Evolutionary conservation across 2,113 vertebrate species (phyloP), one percentile per base, ranked within the genome.

Genomic region (Nyctibius bracteatus): DNA sequence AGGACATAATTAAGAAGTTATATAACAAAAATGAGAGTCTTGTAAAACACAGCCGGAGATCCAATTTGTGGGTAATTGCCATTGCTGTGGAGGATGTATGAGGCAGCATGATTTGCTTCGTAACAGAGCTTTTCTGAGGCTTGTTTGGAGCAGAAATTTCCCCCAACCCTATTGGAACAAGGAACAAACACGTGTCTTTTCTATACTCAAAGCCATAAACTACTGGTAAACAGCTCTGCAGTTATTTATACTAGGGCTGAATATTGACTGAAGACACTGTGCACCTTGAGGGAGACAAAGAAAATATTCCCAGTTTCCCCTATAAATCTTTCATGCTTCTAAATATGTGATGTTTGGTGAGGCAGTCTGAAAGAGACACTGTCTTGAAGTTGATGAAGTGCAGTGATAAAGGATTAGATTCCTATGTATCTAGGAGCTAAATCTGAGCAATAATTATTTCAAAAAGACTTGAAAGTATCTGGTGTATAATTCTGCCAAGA

Each of bases 1-100:
- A 94, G 92, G 81, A 80, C 73, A 46, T 79, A 95, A 95, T 96
- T 97, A 94, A 86, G 79, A 95, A 94, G 55, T 89, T 92, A 52
- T 71, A 73, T 58, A 97, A 92, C 33, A 94, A 13, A 30, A 92
- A 25, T 43, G 23, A 73, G 83, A 86, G 88, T 74, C 74, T 89
- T 94, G 62, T 93, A 93, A 94, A 97, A 88, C 73, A 90, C 63
- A 96, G 52, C 27, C 8, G 0, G 92, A 92, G 74, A 89, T 71
- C 67, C 44, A 91, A 41, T 93, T 93, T 95, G 70, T 82, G 83
- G 81, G 62, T 94, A 95, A 96, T 89, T 95, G 65, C 61, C 89
- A 35, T 86, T 39, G 33, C 58, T 74, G 17, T 81, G 47, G 85
- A 80, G 58, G 46, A 79, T 9, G 18, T 57, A 73, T 37, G 47